These are phyloP conservation scores for Scaptodrosophila lebanonensis DNA, from an alignment of 1,140 invertebrate species.

Conservation along the genomic window DNA sequence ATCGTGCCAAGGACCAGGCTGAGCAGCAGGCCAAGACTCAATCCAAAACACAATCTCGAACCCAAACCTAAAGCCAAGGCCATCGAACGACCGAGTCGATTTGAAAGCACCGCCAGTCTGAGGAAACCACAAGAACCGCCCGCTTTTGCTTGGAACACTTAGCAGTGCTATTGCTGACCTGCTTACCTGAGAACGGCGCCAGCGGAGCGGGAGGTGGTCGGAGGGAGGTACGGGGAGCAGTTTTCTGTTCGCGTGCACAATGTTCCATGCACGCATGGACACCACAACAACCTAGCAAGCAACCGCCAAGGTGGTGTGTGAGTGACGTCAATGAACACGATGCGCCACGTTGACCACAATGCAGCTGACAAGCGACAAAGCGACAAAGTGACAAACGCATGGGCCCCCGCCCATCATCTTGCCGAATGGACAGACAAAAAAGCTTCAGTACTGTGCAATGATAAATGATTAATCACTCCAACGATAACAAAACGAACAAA, in stretches of 20 bases:
- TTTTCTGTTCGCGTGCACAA: slow-evolving; percentile 61
- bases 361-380: slow-evolving; percentile 33
- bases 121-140: slow-evolving; percentile 62
- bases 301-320: slow-evolving; percentile 7
- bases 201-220: neutral
- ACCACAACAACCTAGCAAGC: neutral
- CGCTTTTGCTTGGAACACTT: slow-evolving; percentile 41
- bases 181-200: slow-evolving; percentile 58
- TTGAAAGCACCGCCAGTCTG: too few species aligned
- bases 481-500: neutral
- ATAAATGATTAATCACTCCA: slow-evolving; percentile 55
- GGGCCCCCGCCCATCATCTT: slow-evolving; percentile 15
- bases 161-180: slow-evolving; percentile 59
- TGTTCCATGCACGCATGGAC: slow-evolving; percentile 52
- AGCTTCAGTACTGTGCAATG: slow-evolving; percentile 46
- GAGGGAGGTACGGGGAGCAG: neutral
- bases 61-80: slow-evolving; percentile 52
- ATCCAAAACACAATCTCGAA: slow-evolving; percentile 2
- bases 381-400: slow-evolving; percentile 4
- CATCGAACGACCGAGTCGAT: slow-evolving; percentile 43
- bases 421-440: neutral
- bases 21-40: neutral
- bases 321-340: slow-evolving; percentile 67
- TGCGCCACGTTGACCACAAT: slow-evolving; percentile 46
- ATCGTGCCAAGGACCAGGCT: slow-evolving; percentile 39